Base-by-base conservation (phyloP, 2,113 vertebrate genomes). In the Scartelaos histophorus region DNA sequence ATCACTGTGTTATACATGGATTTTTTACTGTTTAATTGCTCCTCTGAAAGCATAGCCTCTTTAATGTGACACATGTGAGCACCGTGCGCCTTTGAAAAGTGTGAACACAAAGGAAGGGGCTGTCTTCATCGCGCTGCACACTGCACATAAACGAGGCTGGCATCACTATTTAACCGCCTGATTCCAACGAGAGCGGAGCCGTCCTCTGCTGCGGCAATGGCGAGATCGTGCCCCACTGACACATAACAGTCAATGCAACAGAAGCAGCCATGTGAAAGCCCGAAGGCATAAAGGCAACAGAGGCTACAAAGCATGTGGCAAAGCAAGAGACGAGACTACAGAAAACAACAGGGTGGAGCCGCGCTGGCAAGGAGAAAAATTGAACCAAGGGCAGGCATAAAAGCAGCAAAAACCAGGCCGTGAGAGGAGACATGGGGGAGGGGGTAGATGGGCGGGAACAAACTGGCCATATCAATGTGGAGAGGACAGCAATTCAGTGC, bases 181-280 rank as follows among this genome's bases (percentile, higher is more conserved):
- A 91, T 88, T 90, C 83, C 74, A 69, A 82, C 90, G 77, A 85
- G 84, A 89, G 83, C 47, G 76, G 67, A 13, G 54, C 74, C 43
- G n/a, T 87, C 54, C 45, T 82, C 66, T 84, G 70, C 82, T 73
- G 81, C 86, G 81, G 82, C 76, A 82, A 68, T 76, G 66, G 73
- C 65, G 67, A 74, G 76, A 78, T 69, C 75, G 73, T 92, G 90
- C 74, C 89, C 89, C 70, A 91, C 85, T 91, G 90, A 90, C 91
- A 92, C 86, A 90, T 78, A 91, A 79, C 90, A 87, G 74, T 78
- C 78, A 81, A 83, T 70, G 81, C 70, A 69, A 76, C 69, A 82
- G 78, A 70, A 70, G 49, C 77, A 78, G 66, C 76, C 65, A 61
- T 58, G 21, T 25, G 9, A 74, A 75, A 73, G 81, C 88, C 87